These are phyloP conservation scores for Andrena bucephala DNA, from an alignment of 2,888 invertebrate genomes.

Conservation along the genomic window DNA sequence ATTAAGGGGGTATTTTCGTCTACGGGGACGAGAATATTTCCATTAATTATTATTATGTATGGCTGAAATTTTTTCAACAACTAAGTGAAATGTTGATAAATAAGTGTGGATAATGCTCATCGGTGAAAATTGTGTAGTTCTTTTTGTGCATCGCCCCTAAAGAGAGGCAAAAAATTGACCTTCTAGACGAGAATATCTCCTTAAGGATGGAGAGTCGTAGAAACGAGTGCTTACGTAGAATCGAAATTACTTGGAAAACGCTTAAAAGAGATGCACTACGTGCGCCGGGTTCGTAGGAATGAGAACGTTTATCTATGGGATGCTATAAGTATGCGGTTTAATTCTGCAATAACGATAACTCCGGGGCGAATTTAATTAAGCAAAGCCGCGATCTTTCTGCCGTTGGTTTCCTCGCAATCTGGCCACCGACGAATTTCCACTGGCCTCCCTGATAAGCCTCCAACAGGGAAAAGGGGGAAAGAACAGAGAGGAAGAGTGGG, in stretches of 20 bases:
- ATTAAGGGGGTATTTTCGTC: background rate
- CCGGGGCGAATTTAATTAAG: slow-evolving; percentile 70
- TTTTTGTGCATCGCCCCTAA: no score
- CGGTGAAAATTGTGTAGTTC: no score
- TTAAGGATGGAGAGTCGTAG: background rate
- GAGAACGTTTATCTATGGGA: slow-evolving; percentile 54
- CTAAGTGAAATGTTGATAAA: no score
- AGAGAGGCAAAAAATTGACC: no score
- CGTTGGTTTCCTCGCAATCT: slow-evolving; percentile 62
- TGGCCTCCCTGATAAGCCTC: slow-evolving; percentile 42
- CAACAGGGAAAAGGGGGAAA: slow-evolving; percentile 4
- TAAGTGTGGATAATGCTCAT: no score
- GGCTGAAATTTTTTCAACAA: no score
- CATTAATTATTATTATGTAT: no score
- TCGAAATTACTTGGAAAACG: background rate
- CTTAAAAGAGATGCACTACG: background rate
- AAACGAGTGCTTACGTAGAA: background rate
- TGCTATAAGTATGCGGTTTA: slow-evolving; percentile 62
- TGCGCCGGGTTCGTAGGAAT: slow-evolving; percentile 5
- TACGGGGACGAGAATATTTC: no score
- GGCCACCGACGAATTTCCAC: slow-evolving; percentile 66
- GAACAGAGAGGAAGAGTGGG: background rate
- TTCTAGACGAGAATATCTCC: no score
- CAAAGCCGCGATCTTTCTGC: slow-evolving; percentile 51
- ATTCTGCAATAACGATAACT: slow-evolving; percentile 68